Evolutionary conservation across 2,113 vertebrate genomes (phyloP).

Genomic region (Plecturocebus donacophilus): DNA sequence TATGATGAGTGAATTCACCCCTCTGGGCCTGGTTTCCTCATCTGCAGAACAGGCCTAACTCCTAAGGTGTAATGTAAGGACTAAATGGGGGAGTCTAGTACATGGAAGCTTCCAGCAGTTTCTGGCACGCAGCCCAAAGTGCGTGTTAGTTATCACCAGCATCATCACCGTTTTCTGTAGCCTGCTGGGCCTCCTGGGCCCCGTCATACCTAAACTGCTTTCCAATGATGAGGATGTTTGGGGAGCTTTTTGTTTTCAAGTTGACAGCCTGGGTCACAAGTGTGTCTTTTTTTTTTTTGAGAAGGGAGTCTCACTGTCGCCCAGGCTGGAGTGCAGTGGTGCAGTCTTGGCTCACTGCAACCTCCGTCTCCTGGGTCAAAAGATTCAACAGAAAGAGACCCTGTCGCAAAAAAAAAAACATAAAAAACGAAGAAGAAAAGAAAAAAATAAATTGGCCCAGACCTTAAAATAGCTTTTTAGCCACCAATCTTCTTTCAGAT

Average conservation of each 20-base stretch:
- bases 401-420: too few relatives aligned
- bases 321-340: too few relatives aligned
- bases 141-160: too few relatives aligned
- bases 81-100: background rate
- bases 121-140: background rate
- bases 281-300: too few relatives aligned
- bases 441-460: background rate
- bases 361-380: too few relatives aligned
- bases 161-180: background rate
- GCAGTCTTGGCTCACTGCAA: too few relatives aligned
- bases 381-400: too few relatives aligned
- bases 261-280: background rate
- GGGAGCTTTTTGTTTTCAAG: background rate
- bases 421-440: too few relatives aligned
- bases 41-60: background rate
- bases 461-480: background rate
- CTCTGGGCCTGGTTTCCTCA: background rate
- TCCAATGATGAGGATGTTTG: background rate
- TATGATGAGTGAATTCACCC: background rate
- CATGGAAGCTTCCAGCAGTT: background rate
- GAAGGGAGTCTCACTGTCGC: too few relatives aligned
- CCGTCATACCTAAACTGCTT: background rate
- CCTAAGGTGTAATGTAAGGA: background rate
- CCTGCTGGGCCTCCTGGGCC: background rate
- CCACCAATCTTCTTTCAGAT: background rate